Base-by-base conservation (phyloP, 2,797 vertebrate species). In the Selene dorsalis region DNA sequence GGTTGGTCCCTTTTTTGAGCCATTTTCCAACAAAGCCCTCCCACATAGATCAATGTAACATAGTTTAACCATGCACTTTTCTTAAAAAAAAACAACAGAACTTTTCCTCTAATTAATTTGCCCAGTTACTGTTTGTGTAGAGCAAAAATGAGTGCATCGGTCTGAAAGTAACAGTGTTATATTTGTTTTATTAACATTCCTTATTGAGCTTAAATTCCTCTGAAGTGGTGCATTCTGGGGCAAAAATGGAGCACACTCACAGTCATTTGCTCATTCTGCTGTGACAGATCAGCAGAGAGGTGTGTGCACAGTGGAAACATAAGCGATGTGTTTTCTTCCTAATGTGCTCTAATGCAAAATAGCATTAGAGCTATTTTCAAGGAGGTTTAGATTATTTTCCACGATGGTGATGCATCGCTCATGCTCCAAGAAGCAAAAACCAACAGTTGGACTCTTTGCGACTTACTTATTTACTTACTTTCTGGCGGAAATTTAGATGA, bases 21-120 rank as follows among this genome's bases (percentile, higher is more conserved):
- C 16, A 18, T 17, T 45, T 45, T 45, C 16, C 16, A 45, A 45
- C 43, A 18, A 45, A 18, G 43, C 43, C 43, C 6, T 45, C 5
- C 16, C 43, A 45, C 1, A 6, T 45, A 6, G 1, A 17, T 45
- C 43, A 2, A 6, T 20, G 45, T 48, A 48, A 18, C 43, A 30
- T 3, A 30, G 30, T 30, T 30, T 30, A 30, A 30, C 28, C 28
- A 30, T 30, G 28, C 28, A 30, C 28, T 17, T 47, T 24, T 57
- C 52, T 24, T 22, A 9, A 60, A 16, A 43, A 50, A 35, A 35
- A 35, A 35, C 1, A 35, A 35, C 73, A 63, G 22, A 48, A 52
- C 24, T 38, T 65, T 28, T 14, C 17, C n/a, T 7, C 16, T 56
- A 30, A 66, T 58, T 83, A 41, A 83, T 32, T 72, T 39, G 17